Percentiles rank a stretch among this genome's conserved stretches.
These are phyloP conservation scores for Zosterops japonicus DNA, from an alignment of 2,113 vertebrate species.

Conservation along the genomic window DNA sequence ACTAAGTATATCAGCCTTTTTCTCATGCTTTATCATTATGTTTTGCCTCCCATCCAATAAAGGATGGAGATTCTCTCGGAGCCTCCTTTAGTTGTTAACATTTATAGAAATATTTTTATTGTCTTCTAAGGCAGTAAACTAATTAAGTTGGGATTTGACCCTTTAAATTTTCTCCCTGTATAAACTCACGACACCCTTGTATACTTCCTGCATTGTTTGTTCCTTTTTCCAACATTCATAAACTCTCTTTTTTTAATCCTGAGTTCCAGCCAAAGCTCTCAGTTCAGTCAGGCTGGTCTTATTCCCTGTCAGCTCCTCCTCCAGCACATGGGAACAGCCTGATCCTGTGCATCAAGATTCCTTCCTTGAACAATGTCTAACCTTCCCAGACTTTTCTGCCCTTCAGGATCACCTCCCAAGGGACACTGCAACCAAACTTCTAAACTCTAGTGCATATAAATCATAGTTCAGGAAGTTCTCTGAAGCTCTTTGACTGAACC, in stretches of 20 bases:
- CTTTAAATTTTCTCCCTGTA: neutral
- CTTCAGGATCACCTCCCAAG: neutral
- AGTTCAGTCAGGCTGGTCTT: neutral
- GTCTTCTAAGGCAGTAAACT: neutral
- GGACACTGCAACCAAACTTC: neutral
- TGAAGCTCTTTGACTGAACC: conserved; percentile 34
- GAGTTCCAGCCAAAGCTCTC: neutral
- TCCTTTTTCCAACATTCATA: neutral
- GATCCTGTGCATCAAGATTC: neutral
- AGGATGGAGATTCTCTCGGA: neutral
- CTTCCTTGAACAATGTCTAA: neutral
- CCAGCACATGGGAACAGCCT: neutral
- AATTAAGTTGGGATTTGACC: neutral
- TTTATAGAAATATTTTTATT: neutral
- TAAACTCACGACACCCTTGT: neutral
- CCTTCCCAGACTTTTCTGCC: neutral
- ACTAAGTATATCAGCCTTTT: neutral
- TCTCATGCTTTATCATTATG: neutral
- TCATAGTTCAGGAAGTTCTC: conserved; percentile 33
- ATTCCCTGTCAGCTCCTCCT: neutral
- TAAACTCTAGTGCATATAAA: conserved; percentile 23
- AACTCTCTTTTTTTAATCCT: neutral
- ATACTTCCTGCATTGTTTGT: neutral
- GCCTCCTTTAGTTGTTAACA: neutral
- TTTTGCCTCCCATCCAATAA: neutral